A percentile compares a stretch with the other conserved stretches of the same genome.
These are phyloP conservation scores for Actinernus sp. DNA, from an alignment of 92 coral and sea anemone genomes.

Conservation along the genomic window DNA sequence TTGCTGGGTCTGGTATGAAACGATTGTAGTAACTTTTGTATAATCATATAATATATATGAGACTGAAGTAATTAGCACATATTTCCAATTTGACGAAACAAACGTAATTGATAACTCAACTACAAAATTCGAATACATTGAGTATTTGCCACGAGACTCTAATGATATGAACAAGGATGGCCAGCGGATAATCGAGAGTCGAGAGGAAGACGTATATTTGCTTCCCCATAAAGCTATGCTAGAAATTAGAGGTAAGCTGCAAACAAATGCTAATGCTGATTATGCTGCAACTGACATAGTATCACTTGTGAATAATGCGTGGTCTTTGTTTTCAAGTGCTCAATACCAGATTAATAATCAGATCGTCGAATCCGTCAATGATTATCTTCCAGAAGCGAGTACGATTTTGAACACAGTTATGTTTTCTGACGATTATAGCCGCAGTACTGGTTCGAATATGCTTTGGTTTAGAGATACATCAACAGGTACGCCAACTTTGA, in stretches of 20 bases:
- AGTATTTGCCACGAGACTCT: background rate
- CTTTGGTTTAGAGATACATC: constrained; percentile 13
- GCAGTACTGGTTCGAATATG: background rate
- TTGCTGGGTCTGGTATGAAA: constrained; percentile 7
- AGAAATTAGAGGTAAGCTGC: constrained; percentile 4
- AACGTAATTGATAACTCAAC: background rate
- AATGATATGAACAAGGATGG: constrained; percentile 14
- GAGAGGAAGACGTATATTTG: constrained; percentile 8
- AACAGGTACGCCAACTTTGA: background rate
- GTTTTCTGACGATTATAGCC: constrained; percentile 2
- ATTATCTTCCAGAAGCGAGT: background rate
- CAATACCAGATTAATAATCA: constrained; percentile 1
- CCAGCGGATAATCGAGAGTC: background rate
- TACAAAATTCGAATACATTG: constrained; percentile 13
- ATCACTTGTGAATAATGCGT: background rate
- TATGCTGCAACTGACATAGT: background rate
- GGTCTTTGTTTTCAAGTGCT: constrained; percentile 2
- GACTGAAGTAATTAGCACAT: constrained; percentile 2
- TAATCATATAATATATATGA: constrained; percentile 2
- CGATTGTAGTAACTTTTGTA: constrained; percentile 4
- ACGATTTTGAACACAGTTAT: background rate
- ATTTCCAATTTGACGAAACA: constrained; percentile 1
- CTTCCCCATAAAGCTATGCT: constrained; percentile 5
- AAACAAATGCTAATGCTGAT: constrained; percentile 1
- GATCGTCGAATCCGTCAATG: constrained; percentile 1